A percentile compares a stretch with the other conserved stretches of the same genome.
Evolutionary conservation across 2,888 invertebrate species (phyloP).

Genomic region (Oxyscelio sp.): DNA sequence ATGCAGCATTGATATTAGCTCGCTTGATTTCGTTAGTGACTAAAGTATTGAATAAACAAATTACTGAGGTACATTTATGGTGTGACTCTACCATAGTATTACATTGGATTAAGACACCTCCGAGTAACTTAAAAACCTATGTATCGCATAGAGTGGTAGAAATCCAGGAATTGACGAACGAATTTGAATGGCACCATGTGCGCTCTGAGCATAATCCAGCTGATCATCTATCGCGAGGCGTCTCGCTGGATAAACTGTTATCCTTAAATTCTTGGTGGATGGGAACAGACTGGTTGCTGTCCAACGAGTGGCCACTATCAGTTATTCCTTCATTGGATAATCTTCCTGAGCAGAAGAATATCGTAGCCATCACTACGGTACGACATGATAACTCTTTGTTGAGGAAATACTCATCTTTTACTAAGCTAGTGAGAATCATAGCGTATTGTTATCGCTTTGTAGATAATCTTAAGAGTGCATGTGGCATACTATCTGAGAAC

Average conservation of each 20-base stretch:
- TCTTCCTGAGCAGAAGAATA: too few relatives aligned
- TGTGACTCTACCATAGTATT: not conserved
- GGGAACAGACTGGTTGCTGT: not conserved
- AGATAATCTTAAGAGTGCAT: too few relatives aligned
- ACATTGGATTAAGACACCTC: conserved; percentile 25
- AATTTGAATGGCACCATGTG: not conserved
- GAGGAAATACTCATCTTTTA: not conserved
- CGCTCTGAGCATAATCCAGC: not conserved
- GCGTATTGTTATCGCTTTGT: not conserved
- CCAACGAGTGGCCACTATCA: not conserved
- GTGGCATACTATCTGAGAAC: too few relatives aligned
- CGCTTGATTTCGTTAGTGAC: not conserved
- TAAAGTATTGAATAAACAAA: not conserved
- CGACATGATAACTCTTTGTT: too few relatives aligned
- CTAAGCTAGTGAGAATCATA: not conserved
- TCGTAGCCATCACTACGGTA: too few relatives aligned
- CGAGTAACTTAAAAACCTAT: conserved; percentile 10
- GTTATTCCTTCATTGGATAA: too few relatives aligned
- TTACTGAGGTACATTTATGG: not conserved
- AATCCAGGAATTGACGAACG: not conserved
- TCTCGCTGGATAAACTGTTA: too few relatives aligned
- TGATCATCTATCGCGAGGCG: not conserved
- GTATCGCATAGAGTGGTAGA: not conserved
- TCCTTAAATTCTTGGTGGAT: too few relatives aligned
- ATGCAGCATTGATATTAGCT: not conserved